A percentile compares a stretch with the other conserved stretches of the same genome.
These are phyloP conservation scores for Congeria kusceri DNA, from an alignment of 2,888 invertebrate species.

Conservation along the genomic window DNA sequence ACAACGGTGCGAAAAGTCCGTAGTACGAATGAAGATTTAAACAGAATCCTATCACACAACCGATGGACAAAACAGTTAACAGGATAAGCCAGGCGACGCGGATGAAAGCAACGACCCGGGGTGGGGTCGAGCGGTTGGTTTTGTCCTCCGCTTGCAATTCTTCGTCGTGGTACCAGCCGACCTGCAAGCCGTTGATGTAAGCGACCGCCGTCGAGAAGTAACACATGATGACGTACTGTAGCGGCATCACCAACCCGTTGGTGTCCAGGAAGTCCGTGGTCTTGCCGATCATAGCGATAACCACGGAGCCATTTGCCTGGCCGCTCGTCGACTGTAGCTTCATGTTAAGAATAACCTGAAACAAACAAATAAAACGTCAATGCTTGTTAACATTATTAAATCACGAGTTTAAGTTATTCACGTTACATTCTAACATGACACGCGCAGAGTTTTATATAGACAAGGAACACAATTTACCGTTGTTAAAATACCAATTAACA, in stretches of 20 bases:
- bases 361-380: no score
- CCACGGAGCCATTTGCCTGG: constrained; percentile 61
- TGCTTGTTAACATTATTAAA: no score
- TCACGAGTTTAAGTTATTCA: no score
- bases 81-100: no score
- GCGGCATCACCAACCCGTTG: constrained; percentile 62
- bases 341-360: constrained; percentile 70
- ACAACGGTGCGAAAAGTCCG: constrained; percentile 44
- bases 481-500: no score
- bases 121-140: neutral
- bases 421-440: no score
- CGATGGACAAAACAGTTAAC: constrained; percentile 2
- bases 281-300: constrained; percentile 68
- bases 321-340: constrained; percentile 61
- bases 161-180: constrained; percentile 66
- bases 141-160: neutral
- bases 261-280: constrained; percentile 66
- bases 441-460: no score
- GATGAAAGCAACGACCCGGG: neutral
- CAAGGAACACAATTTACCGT: no score
- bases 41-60: constrained; percentile 42
- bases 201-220: constrained; percentile 70
- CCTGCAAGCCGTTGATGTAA: constrained; percentile 67
- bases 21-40: constrained; percentile 42
- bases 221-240: constrained; percentile 69